Base-by-base conservation (phyloP, 2,888 invertebrate genomes). In the Phytoseiulus persimilis region DNA sequence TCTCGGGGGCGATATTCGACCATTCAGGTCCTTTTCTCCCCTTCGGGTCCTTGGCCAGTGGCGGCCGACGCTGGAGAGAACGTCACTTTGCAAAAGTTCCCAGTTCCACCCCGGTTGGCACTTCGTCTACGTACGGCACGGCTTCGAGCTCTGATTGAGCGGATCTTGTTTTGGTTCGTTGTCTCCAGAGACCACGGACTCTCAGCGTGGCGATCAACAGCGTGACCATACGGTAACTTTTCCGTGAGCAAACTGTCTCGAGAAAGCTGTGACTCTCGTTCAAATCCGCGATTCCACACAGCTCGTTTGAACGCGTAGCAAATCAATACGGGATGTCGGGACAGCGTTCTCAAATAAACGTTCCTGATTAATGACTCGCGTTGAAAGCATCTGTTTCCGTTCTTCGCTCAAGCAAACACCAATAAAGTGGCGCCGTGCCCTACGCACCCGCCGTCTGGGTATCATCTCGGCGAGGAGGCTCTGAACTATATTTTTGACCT, bases 361-460 rank as follows among this genome's bases (percentile, higher is more conserved):
- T 28, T 65, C 65, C 2, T 65, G 65, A 65, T 65, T 65, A 65
- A 65, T 65, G 65, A 65, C 28, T 65, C 18, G 65, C 28, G 65
- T 65, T 65, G 65, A 65, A 65, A 65, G 65, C 65, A 65, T 65
- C 65, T 65, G 65, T 65, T 65, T 65, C 65, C 65, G 65, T 65
- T 65, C 65, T 65, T 65, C 65, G 65, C 18, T 65, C 65, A 28
- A 65, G 1, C 65, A 65, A 65, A 65, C 18, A 65, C 28, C 65
- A 23, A 3, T 23, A 23, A 65, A 65, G 1, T 1, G 65, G 65
- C 65, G 14, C 28, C 65, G 18, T 65, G 28, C 65, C 65, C 11
- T 14, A 65, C 65, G 65, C 65, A 23, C 18, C 23, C 65, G 23
- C 28, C 28, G 65, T 65, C 65, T 65, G 65, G 65, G 5, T 65